These are phyloP conservation scores for Drosophila obscura DNA, from an alignment of 1,140 invertebrate genomes.

Conservation along the genomic window DNA sequence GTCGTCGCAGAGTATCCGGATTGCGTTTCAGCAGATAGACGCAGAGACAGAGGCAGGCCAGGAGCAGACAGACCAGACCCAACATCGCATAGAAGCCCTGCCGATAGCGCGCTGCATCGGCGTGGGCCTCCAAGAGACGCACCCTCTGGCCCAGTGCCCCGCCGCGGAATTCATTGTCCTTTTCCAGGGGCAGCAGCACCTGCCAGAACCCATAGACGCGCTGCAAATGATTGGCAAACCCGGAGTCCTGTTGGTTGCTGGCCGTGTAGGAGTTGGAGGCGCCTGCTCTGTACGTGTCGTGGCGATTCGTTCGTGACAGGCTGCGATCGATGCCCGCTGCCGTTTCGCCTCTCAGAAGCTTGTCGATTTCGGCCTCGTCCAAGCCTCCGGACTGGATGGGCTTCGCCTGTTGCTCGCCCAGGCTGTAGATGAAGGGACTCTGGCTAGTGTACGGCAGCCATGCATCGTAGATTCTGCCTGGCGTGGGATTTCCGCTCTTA, in stretches of 20 bases:
- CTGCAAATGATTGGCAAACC: constrained; percentile 67
- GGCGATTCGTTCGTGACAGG: constrained; percentile 61
- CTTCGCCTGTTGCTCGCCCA: constrained; percentile 73
- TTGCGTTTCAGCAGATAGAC: constrained; percentile 73
- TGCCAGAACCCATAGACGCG: constrained; percentile 78
- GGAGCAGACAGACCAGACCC: constrained; percentile 68
- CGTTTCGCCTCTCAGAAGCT: constrained; percentile 46
- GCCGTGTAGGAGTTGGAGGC: constrained; percentile 38
- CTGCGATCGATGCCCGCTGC: constrained; percentile 53
- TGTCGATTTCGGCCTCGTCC: constrained; percentile 56
- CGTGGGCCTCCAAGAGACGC: constrained; percentile 63
- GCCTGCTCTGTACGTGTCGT: constrained; percentile 46
- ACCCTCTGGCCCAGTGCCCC: constrained; percentile 56
- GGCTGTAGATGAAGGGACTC: constrained; percentile 84
- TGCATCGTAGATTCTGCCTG: constrained; percentile 85
- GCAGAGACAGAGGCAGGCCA: constrained; percentile 72
- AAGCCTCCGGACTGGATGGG: constrained; percentile 7
- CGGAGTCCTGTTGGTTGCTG: constrained; percentile 64
- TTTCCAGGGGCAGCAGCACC: constrained; percentile 60
- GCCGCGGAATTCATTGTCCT: constrained; percentile 26
- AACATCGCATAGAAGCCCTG: constrained; percentile 81
- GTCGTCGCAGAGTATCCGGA: constrained; percentile 34
- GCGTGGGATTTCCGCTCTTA: constrained; percentile 86
- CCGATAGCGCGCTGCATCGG: constrained; percentile 76
- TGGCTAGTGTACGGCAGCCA: constrained; percentile 86